Base-by-base conservation (phyloP, 2,797 vertebrate species). In the Orestias chungarensis region DNA sequence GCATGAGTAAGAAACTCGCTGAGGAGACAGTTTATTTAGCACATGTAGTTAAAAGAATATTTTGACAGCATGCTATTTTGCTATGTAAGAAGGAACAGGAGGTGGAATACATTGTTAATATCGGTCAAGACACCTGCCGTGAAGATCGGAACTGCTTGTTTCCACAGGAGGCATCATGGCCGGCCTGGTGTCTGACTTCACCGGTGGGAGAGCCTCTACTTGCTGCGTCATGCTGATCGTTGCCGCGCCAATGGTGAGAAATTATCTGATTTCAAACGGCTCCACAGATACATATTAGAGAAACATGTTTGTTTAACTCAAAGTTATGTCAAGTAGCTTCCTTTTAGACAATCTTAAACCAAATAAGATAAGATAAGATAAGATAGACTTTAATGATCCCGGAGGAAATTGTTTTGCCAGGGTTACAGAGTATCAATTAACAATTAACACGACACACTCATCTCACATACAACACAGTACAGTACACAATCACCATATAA, bases 231-330 rank as follows among this genome's bases (percentile, higher is more conserved):
- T 99, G 98, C 86, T 99, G 71, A 82, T 98, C 0, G 0, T 86
- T 0, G 97, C 98, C 0, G 98, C 97, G 27, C 98, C 98, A 5
- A 95, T 97, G 97, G 98, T 99, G 81, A 79, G 95, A 83, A 12
- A 44, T 40, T n/a, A 20, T 17, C n/a, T 66, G 9, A 40, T 7
- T 8, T 43, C 18, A 62, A 9, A 50, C 54, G 31, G 33, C 12
- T 57, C 6, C 18, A 49, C 18, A 10, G 4, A n/a, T 25, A 15
- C 7, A 20, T 12, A 3, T 57, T 62, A 25, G 2, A 3, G 35
- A 49, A 31, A 23, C 10, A 31, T 9, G n/a, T n/a, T n/a, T n/a
- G n/a, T n/a, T n/a, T n/a, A n/a, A n/a, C n/a, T n/a, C n/a, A n/a
- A n/a, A n/a, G n/a, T n/a, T n/a, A n/a, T n/a, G n/a, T n/a, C n/a